Conservation (phyloP, 2,113 vertebrate genomes). For the Salvator merianae region DNA sequence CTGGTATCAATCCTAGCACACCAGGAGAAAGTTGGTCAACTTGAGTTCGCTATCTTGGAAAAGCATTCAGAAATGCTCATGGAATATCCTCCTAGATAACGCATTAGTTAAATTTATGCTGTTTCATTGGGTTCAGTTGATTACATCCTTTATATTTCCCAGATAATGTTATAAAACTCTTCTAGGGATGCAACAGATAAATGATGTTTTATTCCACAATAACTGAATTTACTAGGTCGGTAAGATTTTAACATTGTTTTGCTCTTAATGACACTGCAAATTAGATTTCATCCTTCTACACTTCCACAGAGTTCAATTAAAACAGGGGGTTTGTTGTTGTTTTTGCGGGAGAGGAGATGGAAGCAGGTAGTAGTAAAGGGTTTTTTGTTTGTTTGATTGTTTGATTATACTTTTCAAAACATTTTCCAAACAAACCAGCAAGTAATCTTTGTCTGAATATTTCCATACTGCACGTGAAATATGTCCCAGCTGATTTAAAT, state of each 20-base stretch:
- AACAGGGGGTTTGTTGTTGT: conserved; percentile 44
- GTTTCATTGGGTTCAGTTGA: conserved; percentile 18
- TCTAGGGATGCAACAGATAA: conserved; percentile 23
- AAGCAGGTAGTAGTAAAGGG: neutral
- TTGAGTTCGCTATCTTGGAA: neutral
- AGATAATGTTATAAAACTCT: conserved; percentile 1
- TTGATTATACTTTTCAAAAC: conserved; percentile 30
- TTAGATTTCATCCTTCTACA: conserved; percentile 42
- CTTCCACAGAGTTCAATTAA: conserved; percentile 59
- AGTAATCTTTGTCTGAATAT: conserved; percentile 36
- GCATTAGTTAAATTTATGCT: conserved; percentile 5
- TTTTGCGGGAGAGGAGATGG: conserved; percentile 17
- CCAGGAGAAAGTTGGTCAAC: neutral
- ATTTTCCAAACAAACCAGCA: conserved; percentile 53
- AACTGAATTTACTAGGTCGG: conserved; percentile 14
- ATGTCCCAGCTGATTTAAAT: conserved; percentile 23
- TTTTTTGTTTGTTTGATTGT: conserved; percentile 8
- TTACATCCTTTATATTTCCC: neutral
- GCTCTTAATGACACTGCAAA: conserved; percentile 52
- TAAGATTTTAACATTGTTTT: conserved; percentile 47
- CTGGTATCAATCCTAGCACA: too few relatives aligned
- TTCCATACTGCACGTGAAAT: conserved; percentile 36
- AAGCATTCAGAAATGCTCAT: neutral
- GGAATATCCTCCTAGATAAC: neutral
- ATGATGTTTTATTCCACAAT: conserved; percentile 40